Evolutionary conservation across 92 coral and sea anemone species (phyloP), one percentile per base, ranked within the genome.

Genomic region (Porites divaricata): DNA sequence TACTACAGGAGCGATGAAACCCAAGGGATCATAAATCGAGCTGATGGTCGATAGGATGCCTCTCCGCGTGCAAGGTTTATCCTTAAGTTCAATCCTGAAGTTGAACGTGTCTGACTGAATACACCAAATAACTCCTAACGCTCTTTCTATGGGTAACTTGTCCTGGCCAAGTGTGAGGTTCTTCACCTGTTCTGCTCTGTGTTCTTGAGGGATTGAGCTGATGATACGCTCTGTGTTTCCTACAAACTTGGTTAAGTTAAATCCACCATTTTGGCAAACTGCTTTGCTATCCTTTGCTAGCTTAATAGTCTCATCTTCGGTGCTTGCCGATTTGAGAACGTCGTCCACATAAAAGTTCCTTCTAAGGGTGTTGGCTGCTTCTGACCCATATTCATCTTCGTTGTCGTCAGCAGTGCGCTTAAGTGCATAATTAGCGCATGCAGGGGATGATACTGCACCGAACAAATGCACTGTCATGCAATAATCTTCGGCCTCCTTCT

Each of bases 181-280:
- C 67, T 74, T 84, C 35, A 83, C 87, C 1, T 89, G 53, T 65
- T 77, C 85, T 54, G 91, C 89, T 83, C 91, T 79, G 68, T 83
- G 56, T 70, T 84, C 84, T 75, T 58, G 78, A 24, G 91, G 89
- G 16, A 87, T 74, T 77, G 83, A 75, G 51, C 53, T 56, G 21
- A 88, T 73, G 25, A 83, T 83, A 24, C 77, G 17, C 26, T 86
- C 79, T 4, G 77, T 85, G 65, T 84, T 87, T 45, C 84, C 85
- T 65, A 88, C 86, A 61, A 87, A 87, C 89, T 91, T 87, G 68
- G 88, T 83, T 6, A 91, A 70, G 83, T 87, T 87, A 62, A 90
- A 90, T 49, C 93, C 93, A 17, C 88, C 93, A 41, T 76, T 86
- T 48, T 28, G 56, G 59, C 92, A 84, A 52, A 88, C 54, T 35